A percentile compares a stretch with the other conserved stretches of the same genome.
Evolutionary conservation across 1,140 invertebrate species (phyloP).

Genomic region (Tetramorium simillimum): DNA sequence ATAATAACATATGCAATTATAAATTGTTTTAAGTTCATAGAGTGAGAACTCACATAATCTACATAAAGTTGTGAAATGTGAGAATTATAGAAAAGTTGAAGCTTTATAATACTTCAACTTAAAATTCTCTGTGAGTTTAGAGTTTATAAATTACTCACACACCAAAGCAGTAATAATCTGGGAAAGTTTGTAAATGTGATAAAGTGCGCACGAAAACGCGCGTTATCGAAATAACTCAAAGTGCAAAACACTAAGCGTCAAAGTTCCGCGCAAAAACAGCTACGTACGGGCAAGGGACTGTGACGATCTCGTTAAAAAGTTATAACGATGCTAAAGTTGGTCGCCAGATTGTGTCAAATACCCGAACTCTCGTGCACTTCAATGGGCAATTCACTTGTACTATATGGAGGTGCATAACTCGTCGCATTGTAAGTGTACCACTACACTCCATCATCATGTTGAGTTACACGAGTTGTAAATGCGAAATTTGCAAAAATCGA

Average conservation of each 20-base stretch:
- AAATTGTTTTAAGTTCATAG: background rate
- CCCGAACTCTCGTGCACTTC: slow-evolving; percentile 23
- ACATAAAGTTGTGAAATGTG: background rate
- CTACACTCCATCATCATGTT: background rate
- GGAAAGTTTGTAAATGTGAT: background rate
- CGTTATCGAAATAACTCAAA: slow-evolving; percentile 46
- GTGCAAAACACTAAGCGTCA: slow-evolving; percentile 1
- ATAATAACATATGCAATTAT: background rate
- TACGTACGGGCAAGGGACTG: slow-evolving; percentile 35
- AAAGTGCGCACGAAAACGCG: background rate
- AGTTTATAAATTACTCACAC: background rate
- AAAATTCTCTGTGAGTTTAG: background rate
- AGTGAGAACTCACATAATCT: background rate
- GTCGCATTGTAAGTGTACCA: background rate
- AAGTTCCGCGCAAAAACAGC: slow-evolving; percentile 6
- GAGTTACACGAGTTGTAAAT: background rate
- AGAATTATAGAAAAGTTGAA: background rate
- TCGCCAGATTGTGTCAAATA: slow-evolving; percentile 34
- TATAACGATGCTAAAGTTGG: slow-evolving; percentile 37
- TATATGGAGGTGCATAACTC: slow-evolving; percentile 12
- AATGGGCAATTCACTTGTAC: background rate
- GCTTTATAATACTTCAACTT: background rate
- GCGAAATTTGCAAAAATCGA: background rate
- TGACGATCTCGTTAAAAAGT: slow-evolving; percentile 45
- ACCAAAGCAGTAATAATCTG: slow-evolving; percentile 18